phyloP scores from a whole-genome alignment of 2,888 invertebrate genomes.

The Arctia plantaginis region DNA sequence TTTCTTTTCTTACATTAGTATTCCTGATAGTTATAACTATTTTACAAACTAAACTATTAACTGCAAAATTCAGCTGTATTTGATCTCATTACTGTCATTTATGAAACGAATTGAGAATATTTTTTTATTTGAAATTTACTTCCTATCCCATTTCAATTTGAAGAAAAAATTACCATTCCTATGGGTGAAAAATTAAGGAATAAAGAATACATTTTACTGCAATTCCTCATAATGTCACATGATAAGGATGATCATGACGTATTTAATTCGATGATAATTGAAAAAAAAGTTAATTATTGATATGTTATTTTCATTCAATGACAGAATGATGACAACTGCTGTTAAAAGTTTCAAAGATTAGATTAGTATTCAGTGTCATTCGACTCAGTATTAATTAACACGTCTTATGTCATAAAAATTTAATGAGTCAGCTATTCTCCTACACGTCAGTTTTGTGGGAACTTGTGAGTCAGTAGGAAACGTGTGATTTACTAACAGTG shows the following conservation, averaged over 20 bases:
- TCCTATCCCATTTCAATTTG: no score
- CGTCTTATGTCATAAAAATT: constrained; percentile 17
- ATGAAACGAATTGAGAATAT: no score
- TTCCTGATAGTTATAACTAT: background rate
- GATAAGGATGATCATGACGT: no score
- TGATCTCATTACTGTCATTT: no score
- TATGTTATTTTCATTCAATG: background rate
- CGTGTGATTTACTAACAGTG: constrained; percentile 11
- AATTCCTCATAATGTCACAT: no score
- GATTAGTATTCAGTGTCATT: background rate
- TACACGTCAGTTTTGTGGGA: constrained; percentile 26
- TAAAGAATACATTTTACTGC: no score
- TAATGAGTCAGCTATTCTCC: constrained; percentile 37
- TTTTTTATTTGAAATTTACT: no score
- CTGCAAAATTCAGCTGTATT: background rate
- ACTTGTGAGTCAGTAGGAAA: constrained; percentile 23
- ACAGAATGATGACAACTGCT: background rate
- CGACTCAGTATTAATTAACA: constrained; percentile 1
- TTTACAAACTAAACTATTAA: background rate
- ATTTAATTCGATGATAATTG: no score
- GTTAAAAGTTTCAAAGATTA: background rate
- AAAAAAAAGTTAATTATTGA: background rate
- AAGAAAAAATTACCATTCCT: no score
- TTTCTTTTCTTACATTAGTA: background rate
- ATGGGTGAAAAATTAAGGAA: no score